These are phyloP conservation scores for Diachasma alloeum DNA, from an alignment of 1,140 invertebrate species.

Conservation along the genomic window DNA sequence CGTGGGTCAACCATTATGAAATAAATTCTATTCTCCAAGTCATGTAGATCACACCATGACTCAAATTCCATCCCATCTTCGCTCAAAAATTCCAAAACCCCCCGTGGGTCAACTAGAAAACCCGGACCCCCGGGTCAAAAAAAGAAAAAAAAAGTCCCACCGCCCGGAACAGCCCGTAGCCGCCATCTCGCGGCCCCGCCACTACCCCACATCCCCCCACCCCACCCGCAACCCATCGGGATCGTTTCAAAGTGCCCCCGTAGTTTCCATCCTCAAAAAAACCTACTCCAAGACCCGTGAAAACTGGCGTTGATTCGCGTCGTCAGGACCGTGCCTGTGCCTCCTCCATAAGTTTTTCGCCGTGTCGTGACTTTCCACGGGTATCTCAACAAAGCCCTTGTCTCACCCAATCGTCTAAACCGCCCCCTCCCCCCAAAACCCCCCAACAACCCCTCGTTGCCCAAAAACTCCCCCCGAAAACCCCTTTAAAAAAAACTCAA, in stretches of 20 bases:
- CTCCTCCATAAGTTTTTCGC: background rate
- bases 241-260: too few species aligned
- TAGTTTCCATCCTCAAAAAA: background rate
- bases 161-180: too few species aligned
- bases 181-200: too few species aligned
- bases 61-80: too few species aligned
- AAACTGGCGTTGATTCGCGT: constrained; percentile 9
- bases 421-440: too few species aligned
- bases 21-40: too few species aligned
- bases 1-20: too few species aligned
- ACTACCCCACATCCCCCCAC: background rate
- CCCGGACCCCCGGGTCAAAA: too few species aligned
- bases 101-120: too few species aligned
- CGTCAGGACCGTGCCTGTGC: constrained; percentile 1
- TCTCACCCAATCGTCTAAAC: background rate
- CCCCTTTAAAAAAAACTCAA: background rate
- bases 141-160: too few species aligned
- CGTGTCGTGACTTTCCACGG: background rate
- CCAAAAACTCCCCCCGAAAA: background rate
- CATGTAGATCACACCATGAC: too few species aligned
- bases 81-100: too few species aligned
- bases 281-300: background rate
- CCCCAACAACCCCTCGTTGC: background rate
- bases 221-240: background rate
- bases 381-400: background rate